A percentile compares a stretch with the other conserved stretches of the same genome.
Conservation (phyloP, 2,888 invertebrate genomes). For the Digitonthophagus gazella region DNA sequence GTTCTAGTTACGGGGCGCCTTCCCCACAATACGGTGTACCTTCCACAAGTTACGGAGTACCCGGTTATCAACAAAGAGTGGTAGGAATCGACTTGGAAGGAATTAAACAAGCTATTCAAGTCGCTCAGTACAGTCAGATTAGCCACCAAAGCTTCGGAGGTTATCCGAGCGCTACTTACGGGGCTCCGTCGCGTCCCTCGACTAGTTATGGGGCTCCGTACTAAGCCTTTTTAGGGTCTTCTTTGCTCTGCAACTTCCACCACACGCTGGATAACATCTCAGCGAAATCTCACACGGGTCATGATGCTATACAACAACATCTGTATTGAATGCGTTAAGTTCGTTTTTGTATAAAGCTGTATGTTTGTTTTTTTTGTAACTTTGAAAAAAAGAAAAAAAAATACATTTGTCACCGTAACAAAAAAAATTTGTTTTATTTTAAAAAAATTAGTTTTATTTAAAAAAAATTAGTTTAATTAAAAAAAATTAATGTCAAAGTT, state of each 20-base stretch:
- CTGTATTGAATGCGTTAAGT: slow-evolving; percentile 32
- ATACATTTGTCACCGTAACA: slow-evolving; percentile 56
- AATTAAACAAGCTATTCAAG: slow-evolving; percentile 83
- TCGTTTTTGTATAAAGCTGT: slow-evolving; percentile 54
- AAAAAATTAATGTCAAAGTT: too few species aligned
- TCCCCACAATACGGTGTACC: slow-evolving; percentile 68
- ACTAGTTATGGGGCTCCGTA: slow-evolving; percentile 69
- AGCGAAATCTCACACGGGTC: slow-evolving; percentile 44
- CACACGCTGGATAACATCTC: slow-evolving; percentile 37
- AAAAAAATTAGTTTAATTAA: too few species aligned
- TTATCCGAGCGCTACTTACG: slow-evolving; percentile 52
- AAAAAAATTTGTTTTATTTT: slow-evolving; percentile 33
- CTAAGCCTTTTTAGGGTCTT: slow-evolving; percentile 36
- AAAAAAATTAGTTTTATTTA: background rate
- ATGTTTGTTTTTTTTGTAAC: slow-evolving; percentile 47
- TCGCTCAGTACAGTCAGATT: slow-evolving; percentile 78
- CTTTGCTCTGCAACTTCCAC: slow-evolving; percentile 32
- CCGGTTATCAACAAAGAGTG: slow-evolving; percentile 58
- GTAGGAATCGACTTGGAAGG: slow-evolving; percentile 84
- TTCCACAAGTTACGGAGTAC: slow-evolving; percentile 67
- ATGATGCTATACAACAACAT: slow-evolving; percentile 44
- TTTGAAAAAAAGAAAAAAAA: slow-evolving; percentile 48
- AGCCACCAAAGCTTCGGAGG: slow-evolving; percentile 56
- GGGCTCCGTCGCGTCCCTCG: slow-evolving; percentile 57
- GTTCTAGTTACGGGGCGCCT: slow-evolving; percentile 55